Evolutionary conservation across 2,113 vertebrate genomes (phyloP).

Genomic region (Macrotus californicus): DNA sequence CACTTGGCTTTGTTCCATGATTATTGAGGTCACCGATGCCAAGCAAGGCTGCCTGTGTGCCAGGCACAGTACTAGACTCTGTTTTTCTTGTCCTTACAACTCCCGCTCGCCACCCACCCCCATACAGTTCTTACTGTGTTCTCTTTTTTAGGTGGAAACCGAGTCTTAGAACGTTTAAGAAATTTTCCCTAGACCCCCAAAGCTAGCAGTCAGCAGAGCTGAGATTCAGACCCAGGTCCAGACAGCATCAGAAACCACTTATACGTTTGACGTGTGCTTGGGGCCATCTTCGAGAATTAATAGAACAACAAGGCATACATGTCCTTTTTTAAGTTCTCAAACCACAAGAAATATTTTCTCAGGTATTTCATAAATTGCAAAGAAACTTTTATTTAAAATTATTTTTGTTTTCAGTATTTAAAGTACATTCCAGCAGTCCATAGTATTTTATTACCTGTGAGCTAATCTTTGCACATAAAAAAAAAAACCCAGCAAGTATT

Average conservation of each 20-base stretch:
- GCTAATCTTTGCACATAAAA: background rate
- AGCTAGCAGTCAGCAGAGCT: background rate
- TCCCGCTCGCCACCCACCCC: background rate
- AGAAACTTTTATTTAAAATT: background rate
- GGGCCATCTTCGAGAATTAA: background rate
- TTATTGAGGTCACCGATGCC: background rate
- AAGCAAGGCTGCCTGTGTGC: background rate
- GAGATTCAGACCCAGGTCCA: background rate
- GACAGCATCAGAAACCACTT: background rate
- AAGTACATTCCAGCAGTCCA: background rate
- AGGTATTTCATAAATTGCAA: background rate
- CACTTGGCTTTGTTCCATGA: rapidly evolving
- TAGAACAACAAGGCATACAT: background rate
- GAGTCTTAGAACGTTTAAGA: background rate
- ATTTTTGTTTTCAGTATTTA: background rate
- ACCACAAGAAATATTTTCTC: background rate
- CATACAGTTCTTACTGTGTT: background rate
- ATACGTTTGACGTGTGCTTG: rapidly evolving
- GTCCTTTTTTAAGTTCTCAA: background rate
- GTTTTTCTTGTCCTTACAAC: background rate
- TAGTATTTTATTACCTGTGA: background rate
- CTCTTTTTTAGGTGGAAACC: background rate
- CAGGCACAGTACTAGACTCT: too few relatives aligned
- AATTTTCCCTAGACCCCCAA: background rate
- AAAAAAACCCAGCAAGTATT: background rate